Evolutionary conservation across 2,797 vertebrate genomes (phyloP), one percentile per base, ranked within the genome.

Genomic region (Lindbergichthys nudifrons): DNA sequence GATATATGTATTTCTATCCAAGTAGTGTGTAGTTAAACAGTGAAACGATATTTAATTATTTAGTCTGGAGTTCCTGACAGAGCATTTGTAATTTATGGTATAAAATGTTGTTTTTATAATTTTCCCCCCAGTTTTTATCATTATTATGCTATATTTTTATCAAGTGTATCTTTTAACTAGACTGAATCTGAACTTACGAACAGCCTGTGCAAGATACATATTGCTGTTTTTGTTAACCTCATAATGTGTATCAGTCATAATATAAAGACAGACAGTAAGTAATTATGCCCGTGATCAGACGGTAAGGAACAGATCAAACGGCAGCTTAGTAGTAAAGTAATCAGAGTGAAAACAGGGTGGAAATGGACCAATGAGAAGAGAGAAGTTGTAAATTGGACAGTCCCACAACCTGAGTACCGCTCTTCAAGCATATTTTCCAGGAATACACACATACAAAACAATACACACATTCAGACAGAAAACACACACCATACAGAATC

Each of bases 351-450:
- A 82, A 83, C 70, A 86, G 77, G 73, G 86, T 84, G 82, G 70
- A 91, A 90, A 87, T 45, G 54, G 66, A 84, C 81, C 85, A 80
- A 82, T 85, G 83, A 88, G 70, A 83, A 89, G 73, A 89, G 54
- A 71, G 57, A 70, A 60, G 30, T 68, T 63, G 65, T 16, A 47
- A 73, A 60, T 42, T 69, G 63, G 51, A 84, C 62, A 87, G 83
- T 86, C 82, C 84, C 84, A 72, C 78, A 79, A 70, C 80, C 80
- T 4, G 21, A 81, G 36, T 19, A 21, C 13, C 64, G 70, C 58
- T 47, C 43, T 51, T 68, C 14, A 61, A 30, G 59, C 79, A 18
- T 18, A 4, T 65, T 69, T 48, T 50, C 36, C 84, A 81, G 53
- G 53, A 67, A 66, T 30, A 65, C 71, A 77, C 51, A 56, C 77